Conservation (phyloP, 23 tunicate genomes). For the Clavelina lepadiformis region DNA sequence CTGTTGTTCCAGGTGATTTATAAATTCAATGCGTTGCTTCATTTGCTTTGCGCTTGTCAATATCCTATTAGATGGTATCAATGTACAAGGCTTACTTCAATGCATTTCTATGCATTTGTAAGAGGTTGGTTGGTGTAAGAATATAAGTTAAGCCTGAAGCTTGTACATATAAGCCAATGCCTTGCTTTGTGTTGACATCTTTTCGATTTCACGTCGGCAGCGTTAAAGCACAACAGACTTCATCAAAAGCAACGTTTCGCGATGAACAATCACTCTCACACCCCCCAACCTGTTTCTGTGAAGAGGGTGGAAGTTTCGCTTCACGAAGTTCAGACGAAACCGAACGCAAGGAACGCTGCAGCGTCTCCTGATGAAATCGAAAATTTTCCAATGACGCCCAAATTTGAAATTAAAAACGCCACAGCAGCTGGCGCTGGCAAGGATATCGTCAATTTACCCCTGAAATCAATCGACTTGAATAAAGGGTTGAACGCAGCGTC, state of each 20-base stretch:
- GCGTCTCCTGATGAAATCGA: slow-evolving; percentile 27
- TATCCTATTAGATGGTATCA: background rate
- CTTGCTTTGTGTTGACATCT: too few relatives aligned
- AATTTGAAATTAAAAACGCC: slow-evolving; percentile 4
- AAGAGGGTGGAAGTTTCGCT: slow-evolving; percentile 52
- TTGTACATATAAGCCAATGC: too few relatives aligned
- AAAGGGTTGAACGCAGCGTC: slow-evolving; percentile 56
- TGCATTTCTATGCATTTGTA: too few relatives aligned
- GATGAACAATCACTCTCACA: background rate
- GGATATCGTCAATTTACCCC: slow-evolving; percentile 13
- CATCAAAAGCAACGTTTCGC: slow-evolving; percentile 4
- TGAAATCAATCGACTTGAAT: slow-evolving; percentile 61
- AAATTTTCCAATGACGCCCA: slow-evolving; percentile 19
- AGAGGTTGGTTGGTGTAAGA: too few relatives aligned
- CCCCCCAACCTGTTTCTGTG: slow-evolving; percentile 42
- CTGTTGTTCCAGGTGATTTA: slow-evolving; percentile 70
- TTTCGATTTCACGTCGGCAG: background rate
- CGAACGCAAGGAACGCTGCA: slow-evolving; percentile 7
- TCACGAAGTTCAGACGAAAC: slow-evolving; percentile 31
- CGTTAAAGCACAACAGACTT: slow-evolving; percentile 47
- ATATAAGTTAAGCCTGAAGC: too few relatives aligned
- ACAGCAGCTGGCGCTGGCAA: background rate
- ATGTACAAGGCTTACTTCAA: too few relatives aligned
- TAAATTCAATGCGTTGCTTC: too few relatives aligned
- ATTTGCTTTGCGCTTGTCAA: background rate